Evolutionary conservation across 1,140 invertebrate genomes (phyloP), one percentile per base, ranked within the genome.

Genomic region (Gonatopus flavifemur): DNA sequence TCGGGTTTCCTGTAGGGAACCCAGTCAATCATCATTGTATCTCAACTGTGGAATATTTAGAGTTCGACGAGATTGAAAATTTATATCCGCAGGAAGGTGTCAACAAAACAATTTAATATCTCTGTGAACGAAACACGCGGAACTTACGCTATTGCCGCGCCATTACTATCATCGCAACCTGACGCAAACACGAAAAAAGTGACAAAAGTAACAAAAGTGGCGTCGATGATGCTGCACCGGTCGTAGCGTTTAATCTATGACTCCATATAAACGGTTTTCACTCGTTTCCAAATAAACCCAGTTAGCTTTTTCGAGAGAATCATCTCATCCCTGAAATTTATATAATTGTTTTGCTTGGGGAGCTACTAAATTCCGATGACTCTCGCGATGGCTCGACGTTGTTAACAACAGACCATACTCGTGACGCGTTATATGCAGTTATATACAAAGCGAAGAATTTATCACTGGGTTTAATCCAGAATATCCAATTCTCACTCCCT

Each of bases 281-380:
- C n/a, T n/a, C n/a, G n/a, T n/a, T n/a, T n/a, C n/a, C n/a, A n/a
- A n/a, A n/a, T n/a, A n/a, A n/a, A n/a, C n/a, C n/a, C n/a, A n/a
- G n/a, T n/a, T n/a, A n/a, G 12, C 48, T 9, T 21, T 22, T 13
- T 22, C 31, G 25, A 12, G 16, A n/a, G 16, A 35, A 10, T 18
- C 22, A 28, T 41, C 42, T 19, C 20, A 10, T 10, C 15, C n/a
- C 45, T 46, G 62, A 64, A 77, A 77, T 77, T 74, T 77, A 77
- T 76, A 74, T 77, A 77, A 77, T 77, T 77, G 73, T 77, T 77
- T 77, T 72, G 66, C 70, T 62, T 57, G 67, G 62, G 38, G 63
- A 60, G 66, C 47, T 72, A 66, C 58, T 74, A 77, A 77, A 77
- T 77, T 58, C 51, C 33, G 49, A 52, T 45, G 49, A 52, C 42